Evolutionary conservation across 2,888 invertebrate species (phyloP).

Genomic region (Rotaria sp.): DNA sequence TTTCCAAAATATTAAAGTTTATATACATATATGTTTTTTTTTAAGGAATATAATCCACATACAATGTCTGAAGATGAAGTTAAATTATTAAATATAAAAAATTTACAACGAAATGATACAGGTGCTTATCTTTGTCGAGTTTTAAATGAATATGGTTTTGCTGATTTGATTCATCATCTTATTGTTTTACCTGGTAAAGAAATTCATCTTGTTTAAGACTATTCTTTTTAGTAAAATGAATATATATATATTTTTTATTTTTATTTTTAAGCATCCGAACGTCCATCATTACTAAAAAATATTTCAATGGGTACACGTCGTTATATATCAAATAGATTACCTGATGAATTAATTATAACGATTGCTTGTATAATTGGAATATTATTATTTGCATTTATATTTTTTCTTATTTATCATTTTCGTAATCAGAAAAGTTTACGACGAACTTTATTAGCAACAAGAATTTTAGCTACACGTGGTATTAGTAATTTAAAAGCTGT

Average conservation of each 20-base stretch:
- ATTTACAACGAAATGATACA: background rate
- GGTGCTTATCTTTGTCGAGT: constrained; percentile 24
- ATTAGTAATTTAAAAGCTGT: constrained; percentile 17
- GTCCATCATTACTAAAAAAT: background rate
- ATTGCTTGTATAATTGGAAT: background rate
- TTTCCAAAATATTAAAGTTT: too few relatives aligned
- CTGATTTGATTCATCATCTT: constrained; percentile 6
- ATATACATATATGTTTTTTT: too few relatives aligned
- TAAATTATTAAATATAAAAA: background rate
- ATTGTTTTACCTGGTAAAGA: constrained; percentile 1
- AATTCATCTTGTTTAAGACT: too few relatives aligned
- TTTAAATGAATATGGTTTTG: constrained; percentile 19
- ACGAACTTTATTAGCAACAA: background rate
- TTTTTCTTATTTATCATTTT: constrained; percentile 29
- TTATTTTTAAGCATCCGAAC: background rate
- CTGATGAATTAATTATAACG: background rate
- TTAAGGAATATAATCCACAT: constrained; percentile 19
- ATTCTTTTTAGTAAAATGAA: too few relatives aligned
- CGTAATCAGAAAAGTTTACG: constrained; percentile 27
- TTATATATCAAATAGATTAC: background rate
- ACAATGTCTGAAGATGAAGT: constrained; percentile 30
- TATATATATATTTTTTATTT: background rate
- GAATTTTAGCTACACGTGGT: constrained; percentile 25
- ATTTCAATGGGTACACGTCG: background rate
- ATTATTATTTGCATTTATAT: background rate